Conservation (phyloP, 2,113 vertebrate species). For the Dasyprocta punctata region DNA sequence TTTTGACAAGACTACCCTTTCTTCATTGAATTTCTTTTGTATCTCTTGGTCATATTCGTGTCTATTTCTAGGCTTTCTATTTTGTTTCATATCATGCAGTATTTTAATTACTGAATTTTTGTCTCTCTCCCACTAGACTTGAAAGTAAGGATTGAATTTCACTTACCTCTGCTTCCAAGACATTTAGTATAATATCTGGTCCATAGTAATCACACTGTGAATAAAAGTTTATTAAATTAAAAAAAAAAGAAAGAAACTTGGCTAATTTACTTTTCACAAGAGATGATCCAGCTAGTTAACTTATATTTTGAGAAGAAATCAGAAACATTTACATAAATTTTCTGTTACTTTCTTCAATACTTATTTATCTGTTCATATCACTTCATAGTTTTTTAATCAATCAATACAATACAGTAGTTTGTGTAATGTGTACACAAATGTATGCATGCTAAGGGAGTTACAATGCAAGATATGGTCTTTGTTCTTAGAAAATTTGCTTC, state of each 20-base stretch:
- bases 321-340: not conserved
- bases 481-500: not conserved
- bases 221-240: not conserved
- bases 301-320: not conserved
- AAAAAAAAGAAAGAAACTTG: slow-evolving; percentile 30
- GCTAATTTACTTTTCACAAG: not conserved
- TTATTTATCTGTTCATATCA: slow-evolving; percentile 24
- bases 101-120: slow-evolving; percentile 6
- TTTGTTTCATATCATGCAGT: not conserved
- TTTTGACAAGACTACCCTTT: not conserved
- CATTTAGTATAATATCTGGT: not conserved
- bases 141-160: slow-evolving; percentile 20
- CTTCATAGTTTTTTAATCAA: not conserved
- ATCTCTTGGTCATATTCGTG: not conserved
- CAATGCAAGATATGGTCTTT: not conserved
- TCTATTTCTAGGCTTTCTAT: slow-evolving; percentile 27
- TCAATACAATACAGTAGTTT: not conserved
- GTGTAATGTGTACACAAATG: not conserved
- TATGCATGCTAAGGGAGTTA: not conserved
- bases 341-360: not conserved
- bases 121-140: not conserved
- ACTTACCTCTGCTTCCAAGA: not conserved
- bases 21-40: not conserved
- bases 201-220: not conserved
- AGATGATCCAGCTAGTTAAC: not conserved